Conservation (phyloP, 2,113 vertebrate genomes). For the Zosterops borbonicus region DNA sequence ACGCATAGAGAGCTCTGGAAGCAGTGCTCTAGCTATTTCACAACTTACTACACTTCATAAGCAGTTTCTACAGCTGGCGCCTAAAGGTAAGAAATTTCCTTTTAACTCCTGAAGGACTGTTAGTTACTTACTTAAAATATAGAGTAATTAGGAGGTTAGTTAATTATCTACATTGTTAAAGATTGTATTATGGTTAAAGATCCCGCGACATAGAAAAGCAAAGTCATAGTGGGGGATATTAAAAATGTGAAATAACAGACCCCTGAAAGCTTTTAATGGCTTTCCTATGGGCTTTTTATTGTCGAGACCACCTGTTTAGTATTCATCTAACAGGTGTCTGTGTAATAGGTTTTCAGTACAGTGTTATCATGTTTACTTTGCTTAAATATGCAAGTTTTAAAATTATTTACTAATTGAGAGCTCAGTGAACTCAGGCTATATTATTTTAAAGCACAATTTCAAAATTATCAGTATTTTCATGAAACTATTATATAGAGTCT, state of each 20-base stretch:
- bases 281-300: not conserved
- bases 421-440: not conserved
- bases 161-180: not conserved
- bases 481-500: not conserved
- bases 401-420: not conserved
- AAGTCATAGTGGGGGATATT: not conserved
- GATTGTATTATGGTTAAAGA: not conserved
- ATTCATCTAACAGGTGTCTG: not conserved
- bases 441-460: not conserved
- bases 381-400: not conserved
- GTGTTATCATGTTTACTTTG: not conserved
- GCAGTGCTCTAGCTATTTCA: slow-evolving; percentile 72
- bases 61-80: slow-evolving; percentile 78
- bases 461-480: not conserved
- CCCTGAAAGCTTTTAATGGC: not conserved
- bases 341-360: not conserved
- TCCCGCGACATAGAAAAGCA: not conserved
- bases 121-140: not conserved
- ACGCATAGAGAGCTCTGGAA: slow-evolving; percentile 66
- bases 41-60: slow-evolving; percentile 79
- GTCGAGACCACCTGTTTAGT: not conserved
- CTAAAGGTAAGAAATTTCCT: slow-evolving; percentile 78
- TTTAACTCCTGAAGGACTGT: not conserved
- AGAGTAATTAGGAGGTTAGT: not conserved
- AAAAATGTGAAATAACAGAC: not conserved